phyloP scores from a whole-genome alignment of 1,140 invertebrate species.

The Lycorma delicatula region DNA sequence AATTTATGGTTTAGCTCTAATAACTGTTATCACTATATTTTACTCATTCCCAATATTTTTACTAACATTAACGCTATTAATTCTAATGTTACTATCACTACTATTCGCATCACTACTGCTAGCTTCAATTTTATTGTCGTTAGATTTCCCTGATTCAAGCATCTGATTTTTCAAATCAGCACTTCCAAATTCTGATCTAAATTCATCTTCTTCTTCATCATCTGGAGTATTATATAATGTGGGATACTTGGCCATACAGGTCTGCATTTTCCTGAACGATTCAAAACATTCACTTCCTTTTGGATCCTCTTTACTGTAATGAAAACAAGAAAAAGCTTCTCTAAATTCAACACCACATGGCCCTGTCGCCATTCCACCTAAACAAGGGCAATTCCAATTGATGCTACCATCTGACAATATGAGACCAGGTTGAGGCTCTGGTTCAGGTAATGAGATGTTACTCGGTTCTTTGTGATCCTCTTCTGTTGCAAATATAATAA shows the following conservation, averaged over 20 bases:
- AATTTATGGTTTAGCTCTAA: no score
- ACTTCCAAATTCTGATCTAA: not conserved
- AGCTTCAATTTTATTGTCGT: no score
- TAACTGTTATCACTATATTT: no score
- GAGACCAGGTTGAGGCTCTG: conserved; percentile 66
- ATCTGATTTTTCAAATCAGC: no score
- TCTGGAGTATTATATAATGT: conserved; percentile 65
- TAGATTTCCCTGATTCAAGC: no score
- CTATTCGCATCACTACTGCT: no score
- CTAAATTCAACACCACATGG: conserved; percentile 89
- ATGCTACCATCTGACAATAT: conserved; percentile 82
- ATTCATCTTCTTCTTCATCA: conserved; percentile 35
- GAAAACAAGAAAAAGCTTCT: conserved; percentile 91
- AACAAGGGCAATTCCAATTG: conserved; percentile 95
- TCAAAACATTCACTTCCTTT: conserved; percentile 75
- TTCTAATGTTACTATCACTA: no score
- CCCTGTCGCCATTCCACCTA: conserved; percentile 91
- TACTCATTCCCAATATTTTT: no score
- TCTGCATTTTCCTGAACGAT: conserved; percentile 82
- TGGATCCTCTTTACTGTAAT: conserved; percentile 59
- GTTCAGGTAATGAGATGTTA: conserved; percentile 58
- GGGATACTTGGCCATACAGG: conserved; percentile 86
- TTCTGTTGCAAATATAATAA: conserved; percentile 72
- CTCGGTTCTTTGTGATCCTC: conserved; percentile 69
- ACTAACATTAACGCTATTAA: no score